Evolutionary conservation across 2,113 vertebrate genomes (phyloP).

Genomic region (Paramisgurnus dabryanus): DNA sequence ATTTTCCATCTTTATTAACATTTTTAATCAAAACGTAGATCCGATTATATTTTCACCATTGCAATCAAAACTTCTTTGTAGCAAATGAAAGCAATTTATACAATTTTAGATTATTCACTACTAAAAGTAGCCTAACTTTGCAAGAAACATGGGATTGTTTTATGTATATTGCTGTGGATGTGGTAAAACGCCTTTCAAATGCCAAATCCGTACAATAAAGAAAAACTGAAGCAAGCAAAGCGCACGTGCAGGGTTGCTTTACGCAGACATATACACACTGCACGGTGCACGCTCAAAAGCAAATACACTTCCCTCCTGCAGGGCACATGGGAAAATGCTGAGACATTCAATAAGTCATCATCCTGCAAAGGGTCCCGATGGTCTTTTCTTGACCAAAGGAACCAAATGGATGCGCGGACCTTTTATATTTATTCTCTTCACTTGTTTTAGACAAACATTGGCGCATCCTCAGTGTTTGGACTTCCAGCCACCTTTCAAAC

Average conservation of each 20-base stretch:
- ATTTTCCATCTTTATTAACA: no score
- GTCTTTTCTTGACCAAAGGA: not conserved
- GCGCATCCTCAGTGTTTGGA: slow-evolving; percentile 86
- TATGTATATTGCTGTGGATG: no score
- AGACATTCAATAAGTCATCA: slow-evolving; percentile 47
- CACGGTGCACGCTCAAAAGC: slow-evolving; percentile 45
- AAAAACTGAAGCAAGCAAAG: no score
- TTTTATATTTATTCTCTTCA: slow-evolving; percentile 47
- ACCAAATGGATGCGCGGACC: not conserved
- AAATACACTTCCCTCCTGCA: slow-evolving; percentile 42
- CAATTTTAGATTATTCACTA: no score
- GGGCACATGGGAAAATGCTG: slow-evolving; percentile 63
- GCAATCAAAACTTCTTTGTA: no score
- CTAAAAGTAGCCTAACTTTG: no score
- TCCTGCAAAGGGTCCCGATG: not conserved
- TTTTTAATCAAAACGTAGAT: no score
- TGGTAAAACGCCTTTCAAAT: no score
- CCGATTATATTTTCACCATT: no score
- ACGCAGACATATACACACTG: slow-evolving; percentile 13
- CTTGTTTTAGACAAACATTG: slow-evolving; percentile 50
- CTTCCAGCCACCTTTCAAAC: slow-evolving; percentile 80
- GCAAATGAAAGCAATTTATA: no score
- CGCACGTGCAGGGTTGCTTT: slow-evolving; percentile 1
- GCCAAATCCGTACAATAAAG: no score
- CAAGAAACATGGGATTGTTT: no score